Conservation (phyloP, 2,888 invertebrate species). For the Lasioglossum oenotherae region DNA sequence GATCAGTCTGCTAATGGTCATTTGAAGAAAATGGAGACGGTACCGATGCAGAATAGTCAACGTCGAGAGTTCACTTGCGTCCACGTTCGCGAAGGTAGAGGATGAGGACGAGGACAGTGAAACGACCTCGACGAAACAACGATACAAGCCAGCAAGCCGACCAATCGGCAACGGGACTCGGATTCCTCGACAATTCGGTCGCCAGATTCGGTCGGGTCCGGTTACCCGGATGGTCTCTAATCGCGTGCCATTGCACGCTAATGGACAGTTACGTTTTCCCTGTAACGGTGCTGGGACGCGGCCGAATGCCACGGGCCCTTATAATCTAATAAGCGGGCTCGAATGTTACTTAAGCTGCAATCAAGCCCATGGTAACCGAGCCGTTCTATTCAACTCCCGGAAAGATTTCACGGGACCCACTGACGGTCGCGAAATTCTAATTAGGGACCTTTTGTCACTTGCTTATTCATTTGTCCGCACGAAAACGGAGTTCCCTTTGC, state of each 20-base stretch:
- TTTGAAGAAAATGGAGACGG: background rate
- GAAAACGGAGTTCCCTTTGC: background rate
- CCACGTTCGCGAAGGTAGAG: background rate
- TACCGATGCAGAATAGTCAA: background rate
- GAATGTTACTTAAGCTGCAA: constrained; percentile 1
- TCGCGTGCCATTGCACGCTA: background rate
- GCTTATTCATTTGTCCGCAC: background rate
- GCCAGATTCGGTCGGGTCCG: constrained; percentile 11
- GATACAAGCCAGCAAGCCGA: background rate
- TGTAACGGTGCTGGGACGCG: background rate
- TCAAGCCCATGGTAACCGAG: background rate
- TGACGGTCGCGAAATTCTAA: background rate
- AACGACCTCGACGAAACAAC: background rate
- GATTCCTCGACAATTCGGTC: constrained; percentile 3
- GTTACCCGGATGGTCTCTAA: constrained; percentile 12
- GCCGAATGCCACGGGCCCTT: background rate
- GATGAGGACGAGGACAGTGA: background rate
- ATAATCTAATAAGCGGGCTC: constrained; percentile 10
- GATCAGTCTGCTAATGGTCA: no score
- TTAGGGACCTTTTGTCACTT: background rate
- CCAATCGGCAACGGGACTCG: constrained; percentile 3
- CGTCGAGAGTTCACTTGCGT: background rate
- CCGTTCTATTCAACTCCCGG: background rate
- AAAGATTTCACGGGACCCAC: background rate
- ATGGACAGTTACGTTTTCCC: constrained; percentile 3